Evolutionary conservation across 2,888 invertebrate genomes (phyloP).

Genomic region (Monopis laevigella): DNA sequence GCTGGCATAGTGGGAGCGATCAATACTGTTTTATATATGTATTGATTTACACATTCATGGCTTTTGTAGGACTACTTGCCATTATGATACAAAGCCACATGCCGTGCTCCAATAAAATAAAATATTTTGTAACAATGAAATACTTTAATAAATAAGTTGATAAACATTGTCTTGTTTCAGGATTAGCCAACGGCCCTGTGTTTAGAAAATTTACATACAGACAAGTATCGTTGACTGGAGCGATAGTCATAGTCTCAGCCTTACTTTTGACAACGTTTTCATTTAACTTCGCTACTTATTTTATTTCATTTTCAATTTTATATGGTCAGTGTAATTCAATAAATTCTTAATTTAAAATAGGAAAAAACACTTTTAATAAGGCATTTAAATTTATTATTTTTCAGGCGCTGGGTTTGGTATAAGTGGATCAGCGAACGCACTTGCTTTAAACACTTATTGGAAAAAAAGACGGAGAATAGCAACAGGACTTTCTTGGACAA

Average conservation of each 20-base stretch:
- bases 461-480: slow-evolving; percentile 74
- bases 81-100: too few species aligned
- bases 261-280: slow-evolving; percentile 70
- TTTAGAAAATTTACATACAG: slow-evolving; percentile 74
- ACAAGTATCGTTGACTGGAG: slow-evolving; percentile 72
- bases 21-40: too few species aligned
- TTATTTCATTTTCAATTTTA: slow-evolving; percentile 72
- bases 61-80: too few species aligned
- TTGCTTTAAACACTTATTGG: slow-evolving; percentile 80
- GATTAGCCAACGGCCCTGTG: slow-evolving; percentile 76
- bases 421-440: slow-evolving; percentile 72
- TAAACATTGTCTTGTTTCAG: slow-evolving; percentile 41
- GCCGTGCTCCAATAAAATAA: too few species aligned
- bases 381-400: slow-evolving; percentile 22
- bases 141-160: too few species aligned
- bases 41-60: too few species aligned
- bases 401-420: slow-evolving; percentile 73
- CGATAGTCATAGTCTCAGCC: slow-evolving; percentile 66
- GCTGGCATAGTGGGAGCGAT: too few species aligned
- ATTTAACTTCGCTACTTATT: slow-evolving; percentile 69
- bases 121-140: too few species aligned
- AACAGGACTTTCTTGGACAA: slow-evolving; percentile 76
- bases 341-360: not conserved
- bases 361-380: too few species aligned
- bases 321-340: slow-evolving; percentile 66